Base-by-base conservation (phyloP, 2,113 vertebrate species). In the Kryptolebias marmoratus region DNA sequence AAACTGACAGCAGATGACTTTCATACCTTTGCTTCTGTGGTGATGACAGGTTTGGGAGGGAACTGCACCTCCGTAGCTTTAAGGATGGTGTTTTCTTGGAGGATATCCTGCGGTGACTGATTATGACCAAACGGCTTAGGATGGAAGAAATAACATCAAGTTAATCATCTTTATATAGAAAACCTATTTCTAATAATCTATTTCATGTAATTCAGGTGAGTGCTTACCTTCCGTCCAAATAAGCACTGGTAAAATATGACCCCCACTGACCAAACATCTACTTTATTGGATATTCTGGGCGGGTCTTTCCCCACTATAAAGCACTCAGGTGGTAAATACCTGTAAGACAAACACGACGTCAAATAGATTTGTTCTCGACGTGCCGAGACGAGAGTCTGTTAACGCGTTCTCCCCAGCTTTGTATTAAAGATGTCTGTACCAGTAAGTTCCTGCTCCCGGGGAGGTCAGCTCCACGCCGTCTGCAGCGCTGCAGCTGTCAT, bases 181-280 rank as follows among this genome's bases (percentile, higher is more conserved):
- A 56, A 47, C 0, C 52, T 27, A 31, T 39, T 18, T 44, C 36
- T 56, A 8, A 30, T 11, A 57, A 68, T 47, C 13, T 10, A 0
- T 22, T 12, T 59, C 11, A 14, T 10, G 11, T 27, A 31, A 77
- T 22, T 13, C 36, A 59, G 31, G 1, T 15, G 1, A 11, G 31
- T 9, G 5, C 44, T 79, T 92, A 98, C 97, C 96, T 98, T 98
- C 81, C 96, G 96, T 86, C 97, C 97, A 77, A 97, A 98, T n/a
- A 98, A 94, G 93, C 96, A 96, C 87, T 98, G 97, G 87, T 98
- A 98, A 91, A 98, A 98, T 91, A 98, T 98, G 80, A 98, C 96
- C 66, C 97, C 97, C 61, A 97, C 94, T 66, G 97, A 97, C 97
- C 97, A 98, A 69, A 98, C 97, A 5, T 98, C 97, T 49, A 98